Conservation (phyloP, 2,797 vertebrate genomes). For the Calcarius lapponicus region DNA sequence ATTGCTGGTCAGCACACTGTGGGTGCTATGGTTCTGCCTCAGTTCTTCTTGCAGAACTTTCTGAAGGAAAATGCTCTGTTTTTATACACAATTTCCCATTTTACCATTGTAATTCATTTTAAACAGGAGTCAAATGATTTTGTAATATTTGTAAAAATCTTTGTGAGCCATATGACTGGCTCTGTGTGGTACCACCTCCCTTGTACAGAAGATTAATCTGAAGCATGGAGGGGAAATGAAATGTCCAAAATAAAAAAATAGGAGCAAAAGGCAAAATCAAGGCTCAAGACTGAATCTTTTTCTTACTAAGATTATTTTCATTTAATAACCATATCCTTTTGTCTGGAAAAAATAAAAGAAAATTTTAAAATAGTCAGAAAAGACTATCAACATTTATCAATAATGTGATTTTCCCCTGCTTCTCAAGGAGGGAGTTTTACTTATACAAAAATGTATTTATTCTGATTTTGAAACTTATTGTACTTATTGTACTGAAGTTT, state of each 20-base stretch:
- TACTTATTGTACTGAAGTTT: not conserved
- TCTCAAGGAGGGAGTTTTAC: not conserved
- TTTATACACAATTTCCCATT: not conserved
- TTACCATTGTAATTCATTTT: not conserved
- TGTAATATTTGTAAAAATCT: not conserved
- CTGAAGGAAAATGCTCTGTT: not conserved
- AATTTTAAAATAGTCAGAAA: not conserved
- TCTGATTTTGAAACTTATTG: not conserved
- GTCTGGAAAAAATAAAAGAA: not conserved
- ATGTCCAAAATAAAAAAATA: not conserved
- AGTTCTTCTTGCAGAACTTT: not conserved
- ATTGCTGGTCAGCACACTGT: not conserved
- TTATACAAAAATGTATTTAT: not conserved
- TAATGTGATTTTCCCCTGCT: not conserved
- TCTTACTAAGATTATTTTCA: not conserved
- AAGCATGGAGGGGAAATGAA: not conserved
- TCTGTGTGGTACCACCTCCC: not conserved
- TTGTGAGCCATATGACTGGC: not conserved
- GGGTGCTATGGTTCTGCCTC: not conserved
- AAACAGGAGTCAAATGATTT: not conserved
- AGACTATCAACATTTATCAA: not conserved
- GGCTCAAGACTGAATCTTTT: not conserved
- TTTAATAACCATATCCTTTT: not conserved
- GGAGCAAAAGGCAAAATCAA: not conserved
- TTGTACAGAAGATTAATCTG: not conserved